phyloP scores from a whole-genome alignment of 1,140 invertebrate species.

The Palaemon carinicauda region DNA sequence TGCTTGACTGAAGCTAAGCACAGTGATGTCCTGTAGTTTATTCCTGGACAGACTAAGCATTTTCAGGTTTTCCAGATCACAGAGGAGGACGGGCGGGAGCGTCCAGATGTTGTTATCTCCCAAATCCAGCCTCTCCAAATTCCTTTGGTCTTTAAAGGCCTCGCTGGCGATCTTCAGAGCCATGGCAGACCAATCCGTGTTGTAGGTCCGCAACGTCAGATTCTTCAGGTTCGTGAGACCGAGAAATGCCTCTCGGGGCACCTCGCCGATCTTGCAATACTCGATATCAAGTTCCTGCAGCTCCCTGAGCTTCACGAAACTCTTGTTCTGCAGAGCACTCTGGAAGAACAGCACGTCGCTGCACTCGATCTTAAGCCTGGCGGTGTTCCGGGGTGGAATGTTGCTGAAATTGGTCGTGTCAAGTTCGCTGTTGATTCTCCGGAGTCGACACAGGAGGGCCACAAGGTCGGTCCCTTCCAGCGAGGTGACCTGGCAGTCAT shows the following conservation, averaged over 20 bases:
- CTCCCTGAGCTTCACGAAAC: conserved; percentile 78
- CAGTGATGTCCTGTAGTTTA: conserved; percentile 81
- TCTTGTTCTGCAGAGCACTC: conserved; percentile 74
- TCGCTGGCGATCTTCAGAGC: conserved; percentile 77
- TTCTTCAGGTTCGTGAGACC: conserved; percentile 74
- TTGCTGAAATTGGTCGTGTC: conserved; percentile 88
- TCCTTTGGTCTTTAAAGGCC: conserved; percentile 63
- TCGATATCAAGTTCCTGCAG: conserved; percentile 77
- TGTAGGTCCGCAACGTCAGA: conserved; percentile 77
- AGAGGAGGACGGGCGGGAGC: conserved; percentile 77
- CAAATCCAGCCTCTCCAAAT: conserved; percentile 71
- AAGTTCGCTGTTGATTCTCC: conserved; percentile 82
- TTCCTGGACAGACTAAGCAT: conserved; percentile 80
- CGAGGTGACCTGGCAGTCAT: conserved; percentile 80
- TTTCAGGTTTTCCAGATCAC: conserved; percentile 75
- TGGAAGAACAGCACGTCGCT: conserved; percentile 83
- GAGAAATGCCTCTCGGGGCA: conserved; percentile 75
- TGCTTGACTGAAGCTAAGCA: conserved; percentile 79
- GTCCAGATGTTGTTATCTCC: conserved; percentile 83
- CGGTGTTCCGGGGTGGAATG: conserved; percentile 72
- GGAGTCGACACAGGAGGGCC: conserved; percentile 77
- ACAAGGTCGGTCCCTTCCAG: conserved; percentile 59
- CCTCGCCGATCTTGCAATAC: conserved; percentile 79
- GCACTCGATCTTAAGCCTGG: conserved; percentile 77
- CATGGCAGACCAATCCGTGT: conserved; percentile 80